Evolutionary conservation across 1,140 invertebrate species (phyloP).

Genomic region (Drosophila suzukii): DNA sequence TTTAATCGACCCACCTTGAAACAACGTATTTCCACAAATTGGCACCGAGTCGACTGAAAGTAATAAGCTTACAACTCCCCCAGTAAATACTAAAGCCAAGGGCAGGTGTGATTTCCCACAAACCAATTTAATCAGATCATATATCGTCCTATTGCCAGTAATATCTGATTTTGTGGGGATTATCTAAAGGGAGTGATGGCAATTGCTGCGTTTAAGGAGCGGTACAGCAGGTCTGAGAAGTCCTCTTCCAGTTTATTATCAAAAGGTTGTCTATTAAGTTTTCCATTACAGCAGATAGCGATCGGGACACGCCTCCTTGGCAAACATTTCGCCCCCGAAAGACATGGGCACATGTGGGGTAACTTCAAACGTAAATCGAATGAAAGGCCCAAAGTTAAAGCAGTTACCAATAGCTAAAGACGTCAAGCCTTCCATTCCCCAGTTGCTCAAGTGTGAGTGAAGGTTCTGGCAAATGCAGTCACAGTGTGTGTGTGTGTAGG

Average conservation of each 20-base stretch:
- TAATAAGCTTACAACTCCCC: slow-evolving; percentile 30
- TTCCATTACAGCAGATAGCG: slow-evolving; percentile 73
- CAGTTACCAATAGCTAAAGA: slow-evolving; percentile 72
- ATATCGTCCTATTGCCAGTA: slow-evolving; percentile 28
- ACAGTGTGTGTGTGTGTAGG: not conserved
- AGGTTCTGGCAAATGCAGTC: slow-evolving; percentile 42
- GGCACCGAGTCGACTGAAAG: not conserved
- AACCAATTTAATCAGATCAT: slow-evolving; percentile 33
- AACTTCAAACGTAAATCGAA: slow-evolving; percentile 81
- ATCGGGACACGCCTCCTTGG: slow-evolving; percentile 50
- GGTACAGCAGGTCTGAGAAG: not conserved
- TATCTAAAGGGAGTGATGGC: slow-evolving; percentile 17
- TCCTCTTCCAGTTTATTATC: slow-evolving; percentile 10
- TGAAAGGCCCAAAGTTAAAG: slow-evolving; percentile 79
- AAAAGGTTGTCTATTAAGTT: slow-evolving; percentile 67
- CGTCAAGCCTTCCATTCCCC: slow-evolving; percentile 49
- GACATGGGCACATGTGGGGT: slow-evolving; percentile 47
- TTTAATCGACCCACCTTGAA: too few relatives aligned
- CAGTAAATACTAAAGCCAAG: slow-evolving; percentile 5
- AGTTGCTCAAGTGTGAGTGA: not conserved
- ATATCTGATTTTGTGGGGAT: slow-evolving; percentile 36
- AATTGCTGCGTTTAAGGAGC: slow-evolving; percentile 42
- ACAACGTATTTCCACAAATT: not conserved
- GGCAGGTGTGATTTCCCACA: slow-evolving; percentile 42
- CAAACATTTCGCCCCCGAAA: slow-evolving; percentile 19